These are phyloP conservation scores for Noctilio leporinus DNA, from an alignment of 2,113 vertebrate genomes.

Conservation along the genomic window DNA sequence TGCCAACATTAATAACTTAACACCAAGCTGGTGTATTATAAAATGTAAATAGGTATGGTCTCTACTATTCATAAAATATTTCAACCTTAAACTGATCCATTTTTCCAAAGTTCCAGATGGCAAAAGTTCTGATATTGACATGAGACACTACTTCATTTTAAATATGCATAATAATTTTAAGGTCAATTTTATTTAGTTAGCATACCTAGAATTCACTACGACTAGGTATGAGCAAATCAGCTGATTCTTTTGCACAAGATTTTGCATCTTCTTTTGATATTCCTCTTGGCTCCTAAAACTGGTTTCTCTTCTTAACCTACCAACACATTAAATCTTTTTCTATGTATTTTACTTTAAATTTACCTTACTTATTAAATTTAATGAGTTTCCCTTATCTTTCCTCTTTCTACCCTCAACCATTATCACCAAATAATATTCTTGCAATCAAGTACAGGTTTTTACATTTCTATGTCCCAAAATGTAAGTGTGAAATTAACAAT, in stretches of 20 bases:
- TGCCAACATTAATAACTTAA: neutral
- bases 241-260: neutral
- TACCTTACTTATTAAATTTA: neutral
- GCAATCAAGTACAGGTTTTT: neutral
- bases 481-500: neutral
- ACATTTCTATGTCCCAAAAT: neutral
- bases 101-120: neutral
- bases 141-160: neutral
- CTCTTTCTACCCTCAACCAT: neutral
- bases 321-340: neutral
- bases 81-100: neutral
- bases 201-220: neutral
- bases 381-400: neutral
- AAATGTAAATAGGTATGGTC: neutral
- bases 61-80: neutral
- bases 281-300: neutral
- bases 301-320: neutral
- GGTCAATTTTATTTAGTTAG: neutral
- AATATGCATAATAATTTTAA: neutral
- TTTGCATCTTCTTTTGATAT: neutral
- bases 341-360: conserved; percentile 13
- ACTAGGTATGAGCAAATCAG: neutral
- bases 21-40: neutral
- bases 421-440: neutral
- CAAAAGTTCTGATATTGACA: neutral